Evolutionary conservation across 2,797 vertebrate species (phyloP), one percentile per base, ranked within the genome.

Genomic region (Meriones psammophilus): DNA sequence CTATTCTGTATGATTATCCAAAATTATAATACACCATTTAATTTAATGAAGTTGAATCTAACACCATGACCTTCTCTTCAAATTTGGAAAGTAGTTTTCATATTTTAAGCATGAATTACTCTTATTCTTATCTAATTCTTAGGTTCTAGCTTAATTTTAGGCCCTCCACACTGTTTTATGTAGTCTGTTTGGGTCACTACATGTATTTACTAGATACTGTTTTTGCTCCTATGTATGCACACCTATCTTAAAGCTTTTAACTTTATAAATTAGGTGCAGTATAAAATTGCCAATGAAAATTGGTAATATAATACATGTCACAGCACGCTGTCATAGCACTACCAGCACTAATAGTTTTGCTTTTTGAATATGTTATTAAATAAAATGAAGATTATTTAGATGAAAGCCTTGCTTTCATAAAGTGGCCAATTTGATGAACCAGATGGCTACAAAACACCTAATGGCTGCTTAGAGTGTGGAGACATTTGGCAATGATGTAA

Each of bases 41-140:
- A 66, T 54, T 94, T 89, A 68, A 60, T 50, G 60, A 95, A 46
- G 15, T 89, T 96, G 78, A 93, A 77, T 79, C 89, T 89, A 83
- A 60, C 74, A 66, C 74, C 1, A 46, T 7, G 81, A 58, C 2
- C 24, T 89, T 46, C 3, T 77, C 80, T 80, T 46, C 85, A 17
- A 89, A 60, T 20, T 85, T 24, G 64, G 42, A 92, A 90, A 90
- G 56, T 88, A 81, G 39, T 26, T 91, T 79, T 20, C 87, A 89
- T 89, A 88, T 12, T 92, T 81, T 30, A 91, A 95, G 62, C 2
- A 64, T 79, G 10, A 64, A 77, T 1, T 89, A 36, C 1, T 85
- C 12, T 73, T n/a, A 36, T 26, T 60, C 17, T 42, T 74, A 74
- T 6, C n/a, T 2, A 54, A 2, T 87, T 77, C 91, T 89, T 95